Evolutionary conservation across 1,140 invertebrate species (phyloP).

Genomic region (Ridgeia piscesae): DNA sequence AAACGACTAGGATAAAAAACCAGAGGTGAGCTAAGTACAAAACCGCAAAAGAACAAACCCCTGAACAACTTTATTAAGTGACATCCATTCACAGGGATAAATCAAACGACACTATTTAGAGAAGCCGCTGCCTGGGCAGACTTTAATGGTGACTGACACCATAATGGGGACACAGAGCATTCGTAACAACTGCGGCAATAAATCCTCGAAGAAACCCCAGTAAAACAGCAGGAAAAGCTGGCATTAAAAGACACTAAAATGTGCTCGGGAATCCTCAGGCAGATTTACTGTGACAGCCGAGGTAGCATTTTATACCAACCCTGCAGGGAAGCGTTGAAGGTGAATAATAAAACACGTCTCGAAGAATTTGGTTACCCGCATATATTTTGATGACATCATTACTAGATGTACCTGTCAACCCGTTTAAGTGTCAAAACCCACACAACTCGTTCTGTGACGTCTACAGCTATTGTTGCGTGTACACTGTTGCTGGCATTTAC

Average conservation of each 20-base stretch:
- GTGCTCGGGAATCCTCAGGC: not conserved
- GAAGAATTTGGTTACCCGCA: not conserved
- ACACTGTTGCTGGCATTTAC: not conserved
- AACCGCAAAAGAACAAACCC: not conserved
- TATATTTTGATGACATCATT: not conserved
- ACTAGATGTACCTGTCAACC: not conserved
- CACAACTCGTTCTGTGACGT: too few relatives aligned
- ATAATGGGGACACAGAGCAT: not conserved
- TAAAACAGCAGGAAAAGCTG: not conserved
- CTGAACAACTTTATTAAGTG: not conserved
- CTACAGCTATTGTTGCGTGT: not conserved
- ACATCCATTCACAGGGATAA: not conserved
- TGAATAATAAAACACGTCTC: not conserved
- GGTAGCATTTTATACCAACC: not conserved
- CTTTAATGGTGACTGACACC: not conserved
- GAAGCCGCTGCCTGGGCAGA: not conserved
- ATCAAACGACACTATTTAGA: not conserved
- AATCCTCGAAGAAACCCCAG: not conserved
- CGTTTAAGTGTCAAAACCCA: not conserved
- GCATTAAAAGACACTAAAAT: not conserved
- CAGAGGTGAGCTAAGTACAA: not conserved
- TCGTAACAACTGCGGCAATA: not conserved
- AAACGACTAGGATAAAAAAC: not conserved
- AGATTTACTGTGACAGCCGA: not conserved
- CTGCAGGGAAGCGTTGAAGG: not conserved